Conservation (phyloP, 2,113 vertebrate genomes). For the Cromileptes altivelis region DNA sequence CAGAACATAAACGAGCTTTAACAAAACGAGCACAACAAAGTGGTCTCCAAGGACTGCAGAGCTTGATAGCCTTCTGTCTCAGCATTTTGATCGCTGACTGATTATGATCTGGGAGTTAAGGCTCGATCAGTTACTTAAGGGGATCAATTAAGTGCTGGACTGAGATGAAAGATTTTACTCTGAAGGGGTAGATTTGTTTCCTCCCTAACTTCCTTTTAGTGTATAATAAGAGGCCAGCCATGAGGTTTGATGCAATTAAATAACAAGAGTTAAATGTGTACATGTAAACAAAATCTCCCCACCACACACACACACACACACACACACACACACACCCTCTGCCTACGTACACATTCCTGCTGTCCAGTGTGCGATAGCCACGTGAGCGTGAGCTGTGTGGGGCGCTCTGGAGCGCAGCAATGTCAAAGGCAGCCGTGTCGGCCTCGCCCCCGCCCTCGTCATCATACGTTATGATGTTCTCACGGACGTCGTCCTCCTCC, state of each 20-base stretch:
- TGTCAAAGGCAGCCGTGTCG: constrained; percentile 95
- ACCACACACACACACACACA: not conserved
- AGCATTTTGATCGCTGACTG: constrained; percentile 59
- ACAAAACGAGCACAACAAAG: constrained; percentile 68
- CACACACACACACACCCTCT: not conserved
- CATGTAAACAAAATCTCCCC: constrained; percentile 6
- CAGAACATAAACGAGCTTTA: constrained; percentile 56
- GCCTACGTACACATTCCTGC: constrained; percentile 84
- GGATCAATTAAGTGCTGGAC: constrained; percentile 58
- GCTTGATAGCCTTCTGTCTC: constrained; percentile 65
- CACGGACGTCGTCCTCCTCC: constrained; percentile 92
- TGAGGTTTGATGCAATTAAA: constrained; percentile 38
- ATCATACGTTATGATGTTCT: constrained; percentile 95
- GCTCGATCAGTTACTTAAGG: constrained; percentile 44
- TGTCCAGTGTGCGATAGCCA: constrained; percentile 86
- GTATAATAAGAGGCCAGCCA: not conserved
- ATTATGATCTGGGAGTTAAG: constrained; percentile 43
- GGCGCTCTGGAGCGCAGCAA: constrained; percentile 90
- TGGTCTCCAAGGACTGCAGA: constrained; percentile 53
- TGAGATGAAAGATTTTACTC: constrained; percentile 47
- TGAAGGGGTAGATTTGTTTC: constrained; percentile 30
- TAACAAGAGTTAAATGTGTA: not conserved
- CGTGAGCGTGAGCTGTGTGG: constrained; percentile 79
- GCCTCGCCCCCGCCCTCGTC: constrained; percentile 93
- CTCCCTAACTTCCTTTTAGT: constrained; percentile 8